Evolutionary conservation across 2,888 invertebrate species (phyloP).

Genomic region (Cataglyphis rosenhaueri): DNA sequence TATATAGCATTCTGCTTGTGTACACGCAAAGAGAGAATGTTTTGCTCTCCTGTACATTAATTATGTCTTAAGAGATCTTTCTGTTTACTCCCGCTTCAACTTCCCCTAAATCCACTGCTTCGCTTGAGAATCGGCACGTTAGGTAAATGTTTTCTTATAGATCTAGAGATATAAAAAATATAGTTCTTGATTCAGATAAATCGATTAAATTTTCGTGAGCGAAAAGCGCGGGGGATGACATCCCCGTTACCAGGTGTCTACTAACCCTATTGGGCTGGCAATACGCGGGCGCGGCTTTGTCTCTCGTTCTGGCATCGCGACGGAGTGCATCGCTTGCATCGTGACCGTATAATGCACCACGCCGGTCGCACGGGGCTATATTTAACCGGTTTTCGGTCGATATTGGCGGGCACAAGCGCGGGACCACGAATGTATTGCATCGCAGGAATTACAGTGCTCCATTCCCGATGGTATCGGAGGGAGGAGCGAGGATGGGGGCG

Average conservation of each 20-base stretch:
- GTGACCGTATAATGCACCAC: constrained; percentile 54
- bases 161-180: background rate
- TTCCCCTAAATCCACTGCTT: background rate
- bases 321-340: constrained; percentile 61
- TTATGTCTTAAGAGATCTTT: background rate
- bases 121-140: background rate
- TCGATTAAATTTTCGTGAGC: background rate
- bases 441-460: constrained; percentile 60
- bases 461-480: background rate
- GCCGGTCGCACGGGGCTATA: constrained; percentile 58
- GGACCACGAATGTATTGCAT: constrained; percentile 60
- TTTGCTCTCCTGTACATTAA: background rate
- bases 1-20: background rate
- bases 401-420: constrained; percentile 60
- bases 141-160: background rate
- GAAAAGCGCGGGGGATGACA: background rate
- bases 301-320: constrained; percentile 60
- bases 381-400: constrained; percentile 73
- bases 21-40: background rate
- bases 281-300: constrained; percentile 55
- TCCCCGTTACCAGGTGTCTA: background rate
- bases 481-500: background rate
- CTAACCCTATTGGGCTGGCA: constrained; percentile 1
- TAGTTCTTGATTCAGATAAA: background rate
- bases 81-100: background rate